Percentiles rank a stretch among this genome's conserved stretches.
These are phyloP conservation scores for western clawed frog (Xenopus tropicalis) DNA, from an alignment of 2,113 vertebrate species.

Conservation along the genomic window UCB_Xtro_10.0 CM004443.2:125943501-125944000, in stretches of 20 bases:
- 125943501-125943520: no score
- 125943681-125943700: no score
- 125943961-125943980: constrained; percentile 26
- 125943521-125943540: no score
- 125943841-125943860: constrained; percentile 50
- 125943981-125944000: constrained; percentile 32
- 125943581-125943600: no score
- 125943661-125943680: no score
- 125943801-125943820: constrained; percentile 47
- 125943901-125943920: constrained; percentile 52
- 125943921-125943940: constrained; percentile 49
- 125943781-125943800: constrained; percentile 40
- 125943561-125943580: no score
- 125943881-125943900: constrained; percentile 50
- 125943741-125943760: constrained; percentile 12
- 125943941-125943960: constrained; percentile 46
- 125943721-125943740: constrained; percentile 8
- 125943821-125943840: constrained; percentile 52
- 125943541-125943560: no score
- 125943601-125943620: no score
- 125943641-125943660: no score
- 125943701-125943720: background rate
- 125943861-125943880: constrained; percentile 50
- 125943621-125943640: no score
- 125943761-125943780: constrained; percentile 28